Evolutionary conservation across 2,888 invertebrate species (phyloP), one percentile per base, ranked within the genome.

Genomic region (Agrilus biguttatus): DNA sequence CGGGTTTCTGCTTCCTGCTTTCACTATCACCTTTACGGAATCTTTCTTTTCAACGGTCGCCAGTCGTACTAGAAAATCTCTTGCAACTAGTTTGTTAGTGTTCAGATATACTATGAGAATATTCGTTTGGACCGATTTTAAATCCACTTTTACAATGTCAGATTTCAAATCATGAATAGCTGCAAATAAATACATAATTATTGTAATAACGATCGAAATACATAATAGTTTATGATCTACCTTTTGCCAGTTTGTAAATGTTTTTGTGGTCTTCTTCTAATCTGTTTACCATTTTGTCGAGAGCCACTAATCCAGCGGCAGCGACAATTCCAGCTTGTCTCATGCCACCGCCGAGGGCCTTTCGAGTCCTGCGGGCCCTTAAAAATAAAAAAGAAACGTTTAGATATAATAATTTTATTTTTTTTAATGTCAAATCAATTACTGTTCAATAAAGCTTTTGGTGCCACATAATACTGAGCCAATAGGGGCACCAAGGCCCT

Each of bases 331-430:
- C 97, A 35, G 75, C 78, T 68, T 97, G 96, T 43, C 96, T 73
- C 91, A 92, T 88, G 2, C 86, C 93, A 28, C 96, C 96, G 17
- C 97, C 96, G 36, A 97, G 63, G 38, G 80, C 85, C 69, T 96
- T 95, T 42, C 93, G 75, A 35, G 79, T 55, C 42, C 89, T 76
- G 8, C 79, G 75, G 0, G 91, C 90, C 56, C 89, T 89, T 54
- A 1, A 56, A 54, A 47, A 41, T 38, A 33, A 37, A 8, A 14
- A n/a, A 32, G 38, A 8, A 28, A 19, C 33, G 3, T 36, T 23
- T 23, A 17, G 17, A 17, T n/a, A n/a, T 19, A 4, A 19, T 19
- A 19, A 19, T 19, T 21, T 21, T 21, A 14, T 14, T 14, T 13
- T 36, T 14, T 40, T 39, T 37, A 21, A 48, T 17, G 2, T 17